Base-by-base conservation (phyloP, 2,888 invertebrate genomes). In the Mythimna loreyi region DNA sequence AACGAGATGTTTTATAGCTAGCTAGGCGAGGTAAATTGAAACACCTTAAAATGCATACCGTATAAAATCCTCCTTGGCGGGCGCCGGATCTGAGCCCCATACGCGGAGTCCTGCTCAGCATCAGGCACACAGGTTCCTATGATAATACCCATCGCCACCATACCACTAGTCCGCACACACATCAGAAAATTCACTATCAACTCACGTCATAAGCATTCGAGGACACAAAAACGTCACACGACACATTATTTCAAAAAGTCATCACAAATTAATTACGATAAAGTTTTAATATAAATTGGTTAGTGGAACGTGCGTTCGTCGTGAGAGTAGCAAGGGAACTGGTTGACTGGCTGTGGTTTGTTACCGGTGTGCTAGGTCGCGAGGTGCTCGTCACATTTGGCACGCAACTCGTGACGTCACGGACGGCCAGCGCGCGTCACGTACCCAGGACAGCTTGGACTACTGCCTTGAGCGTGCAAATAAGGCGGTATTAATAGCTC, bases 111-210 rank as follows among this genome's bases (percentile, higher is more conserved):
- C 72, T 96, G 96, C 89, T 97, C 97, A 64, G 97, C 96, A 85
- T 97, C 97, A 72, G 97, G 97, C 89, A 97, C 97, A 90, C 97
- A 97, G 64, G 97, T 97, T 84, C 97, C 97, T 80, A 97, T 97
- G 83, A 97, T 97, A 90, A 97, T 97, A 81, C 97, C 97, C 97
- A 97, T 97, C 84, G 79, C 89, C 88, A 88, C 91, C 91, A 90
- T 92, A 85, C 87, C 91, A 88, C 85, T 78, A 75, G 86, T 72
- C 74, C 82, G 78, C 65, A 78, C 81, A 81, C 83, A 83, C 84
- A 86, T 86, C 87, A 85, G 86, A 77, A 75, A 80, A 78, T 72
- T 82, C 81, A 82, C 82, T 81, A 77, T 82, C 84, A 85, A 81
- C 77, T 83, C 85, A 85, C 80, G 74, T 72, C 67, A 60, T 16